These are phyloP conservation scores for Caerostris extrusa DNA, from an alignment of 1,140 invertebrate genomes.

Conservation along the genomic window DNA sequence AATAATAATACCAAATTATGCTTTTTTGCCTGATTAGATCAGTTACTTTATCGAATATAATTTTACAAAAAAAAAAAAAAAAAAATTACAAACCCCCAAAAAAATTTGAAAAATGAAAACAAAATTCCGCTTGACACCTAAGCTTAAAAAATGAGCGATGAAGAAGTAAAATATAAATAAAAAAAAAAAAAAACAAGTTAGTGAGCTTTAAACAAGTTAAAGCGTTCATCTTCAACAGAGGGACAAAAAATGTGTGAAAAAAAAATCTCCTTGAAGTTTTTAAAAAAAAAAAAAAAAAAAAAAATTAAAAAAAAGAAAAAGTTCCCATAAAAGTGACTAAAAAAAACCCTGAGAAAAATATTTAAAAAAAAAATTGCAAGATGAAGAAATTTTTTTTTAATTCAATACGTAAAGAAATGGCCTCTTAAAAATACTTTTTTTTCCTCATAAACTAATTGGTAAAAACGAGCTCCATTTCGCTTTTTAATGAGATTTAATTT, in stretches of 20 bases:
- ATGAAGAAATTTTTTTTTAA: background rate
- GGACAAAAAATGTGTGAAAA: background rate
- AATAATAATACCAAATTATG: too few relatives aligned
- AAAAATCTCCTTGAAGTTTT: background rate
- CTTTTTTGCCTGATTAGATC: background rate
- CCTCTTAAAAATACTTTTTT: background rate
- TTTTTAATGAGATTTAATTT: slow-evolving; percentile 20
- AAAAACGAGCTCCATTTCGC: background rate
- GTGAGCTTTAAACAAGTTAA: slow-evolving; percentile 19
- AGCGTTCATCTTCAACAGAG: background rate
- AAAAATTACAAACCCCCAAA: background rate
- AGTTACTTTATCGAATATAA: background rate
- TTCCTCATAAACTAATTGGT: slow-evolving; percentile 3
- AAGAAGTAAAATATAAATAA: background rate
- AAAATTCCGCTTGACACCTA: slow-evolving; percentile 17
- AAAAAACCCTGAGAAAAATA: background rate
- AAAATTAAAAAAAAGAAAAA: background rate
- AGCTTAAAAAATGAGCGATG: background rate
- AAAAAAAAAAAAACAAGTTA: background rate
- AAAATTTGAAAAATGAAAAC: slow-evolving; percentile 22
- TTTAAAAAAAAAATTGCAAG: background rate
- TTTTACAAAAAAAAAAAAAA: background rate
- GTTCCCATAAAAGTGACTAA: background rate
- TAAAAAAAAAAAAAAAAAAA: too few relatives aligned
- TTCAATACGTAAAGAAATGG: background rate